phyloP scores from a whole-genome alignment of 2,797 vertebrate genomes.

The Pipistrellus pipistrellus region DNA sequence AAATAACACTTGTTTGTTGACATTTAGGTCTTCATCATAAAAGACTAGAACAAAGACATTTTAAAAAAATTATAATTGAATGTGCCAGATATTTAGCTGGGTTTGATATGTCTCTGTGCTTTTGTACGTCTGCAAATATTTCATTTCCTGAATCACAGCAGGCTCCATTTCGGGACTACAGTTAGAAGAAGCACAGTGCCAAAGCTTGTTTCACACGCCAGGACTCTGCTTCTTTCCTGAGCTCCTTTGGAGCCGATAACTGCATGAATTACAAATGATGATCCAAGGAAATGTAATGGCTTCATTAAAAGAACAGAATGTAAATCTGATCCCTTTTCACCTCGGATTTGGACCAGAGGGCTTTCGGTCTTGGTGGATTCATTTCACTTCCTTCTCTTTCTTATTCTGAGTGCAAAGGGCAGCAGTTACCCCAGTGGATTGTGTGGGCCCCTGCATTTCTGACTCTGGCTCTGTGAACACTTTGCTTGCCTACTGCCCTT shows the following conservation, averaged over 20 bases:
- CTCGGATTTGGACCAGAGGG: background rate
- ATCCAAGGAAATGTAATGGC: background rate
- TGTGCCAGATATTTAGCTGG: background rate
- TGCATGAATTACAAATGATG: slow-evolving; percentile 24
- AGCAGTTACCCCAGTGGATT: background rate
- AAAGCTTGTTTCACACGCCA: background rate
- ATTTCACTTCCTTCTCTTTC: slow-evolving; percentile 1
- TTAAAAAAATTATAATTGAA: background rate
- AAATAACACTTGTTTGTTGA: slow-evolving; percentile 29
- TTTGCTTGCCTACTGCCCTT: slow-evolving; percentile 49
- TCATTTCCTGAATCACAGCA: slow-evolving; percentile 32
- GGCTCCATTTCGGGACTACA: background rate
- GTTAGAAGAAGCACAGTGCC: slow-evolving; percentile 21
- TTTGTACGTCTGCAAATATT: background rate
- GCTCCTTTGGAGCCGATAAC: background rate
- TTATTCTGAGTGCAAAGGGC: background rate
- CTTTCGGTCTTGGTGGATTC: background rate
- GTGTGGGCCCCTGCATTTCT: background rate
- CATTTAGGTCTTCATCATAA: background rate
- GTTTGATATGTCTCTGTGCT: slow-evolving; percentile 37
- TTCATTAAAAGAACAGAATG: slow-evolving; percentile 45
- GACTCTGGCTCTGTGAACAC: background rate
- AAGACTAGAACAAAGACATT: slow-evolving; percentile 11
- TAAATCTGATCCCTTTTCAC: background rate
- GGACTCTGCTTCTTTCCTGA: background rate